phyloP scores from a whole-genome alignment of 2,113 vertebrate species.

The Salvelinus sp. region DNA sequence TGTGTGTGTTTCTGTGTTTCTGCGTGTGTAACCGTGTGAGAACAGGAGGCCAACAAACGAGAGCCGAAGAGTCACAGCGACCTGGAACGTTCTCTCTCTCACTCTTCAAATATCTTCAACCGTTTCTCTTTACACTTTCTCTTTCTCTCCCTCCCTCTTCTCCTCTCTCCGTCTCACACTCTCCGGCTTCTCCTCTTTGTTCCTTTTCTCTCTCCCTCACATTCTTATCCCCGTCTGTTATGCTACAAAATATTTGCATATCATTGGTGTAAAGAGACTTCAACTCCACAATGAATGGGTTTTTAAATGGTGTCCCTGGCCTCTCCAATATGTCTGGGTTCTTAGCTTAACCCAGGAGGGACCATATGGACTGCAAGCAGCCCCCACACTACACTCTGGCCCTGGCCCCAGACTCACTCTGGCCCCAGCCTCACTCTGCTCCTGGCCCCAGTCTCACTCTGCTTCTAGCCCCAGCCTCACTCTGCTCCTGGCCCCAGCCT shows the following conservation, averaged over 20 bases:
- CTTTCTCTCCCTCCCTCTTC: not conserved
- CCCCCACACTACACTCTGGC: slow-evolving; percentile 5
- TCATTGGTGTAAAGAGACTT: slow-evolving; percentile 58
- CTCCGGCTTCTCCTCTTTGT: slow-evolving; percentile 18
- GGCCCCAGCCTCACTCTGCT: too few species aligned
- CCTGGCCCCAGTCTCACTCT: too few species aligned
- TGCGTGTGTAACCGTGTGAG: not conserved
- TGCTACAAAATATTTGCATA: slow-evolving; percentile 68
- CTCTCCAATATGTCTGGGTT: slow-evolving; percentile 59
- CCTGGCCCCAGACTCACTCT: too few species aligned
- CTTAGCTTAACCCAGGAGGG: slow-evolving; percentile 62
- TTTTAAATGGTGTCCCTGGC: slow-evolving; percentile 72
- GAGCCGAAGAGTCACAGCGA: slow-evolving; percentile 43
- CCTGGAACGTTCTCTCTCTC: slow-evolving; percentile 33
- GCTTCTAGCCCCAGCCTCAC: too few species aligned
- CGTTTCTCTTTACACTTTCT: not conserved
- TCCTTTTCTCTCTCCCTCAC: slow-evolving; percentile 22
- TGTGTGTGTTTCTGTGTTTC: not conserved
- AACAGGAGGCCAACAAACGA: slow-evolving; percentile 21
- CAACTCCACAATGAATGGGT: slow-evolving; percentile 69
- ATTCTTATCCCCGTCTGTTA: slow-evolving; percentile 39
- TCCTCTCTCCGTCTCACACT: slow-evolving; percentile 24
- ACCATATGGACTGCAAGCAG: slow-evolving; percentile 69
- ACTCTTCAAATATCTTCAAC: not conserved
- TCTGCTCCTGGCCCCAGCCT: too few species aligned